Evolutionary conservation across 2,888 invertebrate genomes (phyloP).

Genomic region (Charanyca ferruginea): DNA sequence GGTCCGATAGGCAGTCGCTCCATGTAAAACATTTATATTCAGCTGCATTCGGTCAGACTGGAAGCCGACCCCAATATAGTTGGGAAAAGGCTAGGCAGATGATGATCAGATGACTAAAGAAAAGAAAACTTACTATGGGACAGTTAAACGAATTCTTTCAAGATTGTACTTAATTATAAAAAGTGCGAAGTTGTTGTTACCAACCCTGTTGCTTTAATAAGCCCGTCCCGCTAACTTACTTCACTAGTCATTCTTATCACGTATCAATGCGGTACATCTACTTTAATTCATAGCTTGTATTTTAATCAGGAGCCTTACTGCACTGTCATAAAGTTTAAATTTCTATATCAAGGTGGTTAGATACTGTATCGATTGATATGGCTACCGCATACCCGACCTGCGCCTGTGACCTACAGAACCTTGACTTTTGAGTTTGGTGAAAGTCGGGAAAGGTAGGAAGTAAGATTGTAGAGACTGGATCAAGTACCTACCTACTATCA

Average conservation of each 20-base stretch:
- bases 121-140: no score
- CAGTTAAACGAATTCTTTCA: background rate
- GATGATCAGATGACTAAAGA: no score
- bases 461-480: slow-evolving; percentile 51
- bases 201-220: slow-evolving; percentile 55
- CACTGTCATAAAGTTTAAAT: slow-evolving; percentile 64
- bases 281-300: slow-evolving; percentile 60
- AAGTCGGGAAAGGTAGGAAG: slow-evolving; percentile 77
- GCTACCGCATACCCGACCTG: slow-evolving; percentile 79
- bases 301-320: slow-evolving; percentile 59
- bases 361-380: slow-evolving; percentile 81
- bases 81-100: no score
- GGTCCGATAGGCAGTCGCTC: no score
- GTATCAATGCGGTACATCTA: slow-evolving; percentile 71
- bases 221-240: slow-evolving; percentile 70
- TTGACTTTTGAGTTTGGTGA: slow-evolving; percentile 81
- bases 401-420: slow-evolving; percentile 87
- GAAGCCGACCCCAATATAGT: no score
- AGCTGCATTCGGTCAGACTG: no score
- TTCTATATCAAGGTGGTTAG: slow-evolving; percentile 50
- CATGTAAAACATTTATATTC: no score
- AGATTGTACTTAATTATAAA: background rate
- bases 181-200: slow-evolving; percentile 10
- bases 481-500: slow-evolving; percentile 9
- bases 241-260: slow-evolving; percentile 77